These are phyloP conservation scores for Drosophila malerkotliana DNA, from an alignment of 1,140 invertebrate species.

Conservation along the genomic window DNA sequence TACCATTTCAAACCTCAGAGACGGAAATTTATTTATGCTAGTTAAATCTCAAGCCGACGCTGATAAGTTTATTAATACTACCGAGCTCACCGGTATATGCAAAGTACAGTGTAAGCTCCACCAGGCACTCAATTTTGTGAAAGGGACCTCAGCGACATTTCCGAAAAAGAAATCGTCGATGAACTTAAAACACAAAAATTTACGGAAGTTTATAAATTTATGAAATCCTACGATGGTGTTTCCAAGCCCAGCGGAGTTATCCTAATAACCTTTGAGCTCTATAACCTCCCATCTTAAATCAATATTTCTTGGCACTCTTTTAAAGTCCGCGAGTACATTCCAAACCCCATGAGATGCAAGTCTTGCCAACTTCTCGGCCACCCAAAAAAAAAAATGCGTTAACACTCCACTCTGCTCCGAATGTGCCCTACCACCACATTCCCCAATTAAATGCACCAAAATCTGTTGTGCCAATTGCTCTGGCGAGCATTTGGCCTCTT, in stretches of 20 bases:
- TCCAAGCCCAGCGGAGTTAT: conserved; percentile 18
- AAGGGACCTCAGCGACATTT: not conserved
- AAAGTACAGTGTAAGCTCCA: not conserved
- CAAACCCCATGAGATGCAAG: conserved; percentile 14
- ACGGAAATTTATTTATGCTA: no score
- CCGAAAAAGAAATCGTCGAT: conserved; percentile 8
- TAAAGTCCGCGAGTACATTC: conserved; percentile 12
- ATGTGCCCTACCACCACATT: not conserved
- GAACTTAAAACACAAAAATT: conserved; percentile 12
- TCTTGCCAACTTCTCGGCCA: conserved; percentile 7
- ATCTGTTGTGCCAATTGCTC: no score
- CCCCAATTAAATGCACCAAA: not conserved
- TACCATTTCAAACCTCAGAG: no score
- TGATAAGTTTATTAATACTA: no score
- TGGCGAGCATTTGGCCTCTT: not conserved
- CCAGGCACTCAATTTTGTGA: no score
- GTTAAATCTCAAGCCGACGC: no score
- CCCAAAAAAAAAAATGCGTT: conserved; percentile 3
- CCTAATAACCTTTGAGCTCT: conserved; percentile 11
- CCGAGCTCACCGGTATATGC: not conserved
- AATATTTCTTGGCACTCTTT: conserved; percentile 14
- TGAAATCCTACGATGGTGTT: not conserved
- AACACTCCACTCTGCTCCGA: not conserved
- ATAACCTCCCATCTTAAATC: conserved; percentile 8
- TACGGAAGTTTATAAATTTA: conserved; percentile 17